Evolutionary conservation across 2,797 vertebrate genomes (phyloP).

Genomic region (Prunella strophiata): DNA sequence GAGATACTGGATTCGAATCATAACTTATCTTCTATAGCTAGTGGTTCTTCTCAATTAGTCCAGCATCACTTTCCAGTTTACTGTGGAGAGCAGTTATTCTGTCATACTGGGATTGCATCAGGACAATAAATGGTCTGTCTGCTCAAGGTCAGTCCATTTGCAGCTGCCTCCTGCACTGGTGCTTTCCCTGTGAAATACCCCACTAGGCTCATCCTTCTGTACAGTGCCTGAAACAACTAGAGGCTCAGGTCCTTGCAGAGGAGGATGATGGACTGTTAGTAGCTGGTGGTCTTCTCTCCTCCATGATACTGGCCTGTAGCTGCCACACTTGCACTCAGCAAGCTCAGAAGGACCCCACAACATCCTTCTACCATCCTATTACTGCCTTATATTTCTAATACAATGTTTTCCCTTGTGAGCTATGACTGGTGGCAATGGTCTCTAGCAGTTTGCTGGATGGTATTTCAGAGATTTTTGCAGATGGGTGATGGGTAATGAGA

Average conservation of each 20-base stretch:
- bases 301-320: rapidly evolving
- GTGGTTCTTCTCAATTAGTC: neutral
- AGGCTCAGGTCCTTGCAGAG: neutral
- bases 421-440: neutral
- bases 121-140: neutral
- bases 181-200: neutral
- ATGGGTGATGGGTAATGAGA: neutral
- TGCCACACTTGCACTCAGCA: neutral
- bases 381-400: neutral
- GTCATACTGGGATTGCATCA: neutral
- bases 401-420: rapidly evolving
- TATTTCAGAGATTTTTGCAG: neutral
- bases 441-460: neutral
- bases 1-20: neutral
- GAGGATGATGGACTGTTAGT: neutral
- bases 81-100: neutral
- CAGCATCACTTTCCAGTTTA: neutral
- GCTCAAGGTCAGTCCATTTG: neutral
- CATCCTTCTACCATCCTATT: neutral
- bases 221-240: neutral
- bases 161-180: neutral
- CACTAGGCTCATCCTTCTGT: neutral
- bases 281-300: neutral
- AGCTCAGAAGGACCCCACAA: neutral
- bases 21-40: neutral